These are phyloP conservation scores for Ciona savignyi DNA, from an alignment of 23 tunicate species.

Conservation along the genomic window DNA sequence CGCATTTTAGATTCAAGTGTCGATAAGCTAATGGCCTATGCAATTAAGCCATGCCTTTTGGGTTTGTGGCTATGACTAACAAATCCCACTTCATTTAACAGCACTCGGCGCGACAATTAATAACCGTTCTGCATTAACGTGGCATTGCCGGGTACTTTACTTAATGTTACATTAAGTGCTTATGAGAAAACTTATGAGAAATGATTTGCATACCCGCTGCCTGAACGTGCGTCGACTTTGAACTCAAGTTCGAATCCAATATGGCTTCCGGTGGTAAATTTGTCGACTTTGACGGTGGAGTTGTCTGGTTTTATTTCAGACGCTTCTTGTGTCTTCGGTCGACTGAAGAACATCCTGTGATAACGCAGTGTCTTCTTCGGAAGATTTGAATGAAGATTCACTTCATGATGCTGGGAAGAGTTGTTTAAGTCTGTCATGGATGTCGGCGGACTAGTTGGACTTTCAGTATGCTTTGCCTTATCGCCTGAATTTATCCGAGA, in stretches of 20 bases:
- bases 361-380: slow-evolving; percentile 45
- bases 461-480: neutral
- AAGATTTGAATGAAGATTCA: slow-evolving; percentile 34
- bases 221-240: slow-evolving; percentile 46
- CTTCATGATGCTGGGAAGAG: no score
- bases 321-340: neutral
- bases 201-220: slow-evolving; percentile 64
- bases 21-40: neutral
- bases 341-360: neutral
- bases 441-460: neutral
- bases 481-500: slow-evolving; percentile 29
- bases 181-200: neutral
- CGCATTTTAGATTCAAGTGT: neutral
- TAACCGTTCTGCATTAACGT: no score
- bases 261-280: slow-evolving; percentile 28
- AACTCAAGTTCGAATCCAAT: slow-evolving; percentile 89
- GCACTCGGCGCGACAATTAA: no score
- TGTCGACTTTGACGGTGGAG: slow-evolving; percentile 14
- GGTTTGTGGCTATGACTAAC: neutral
- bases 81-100: no score
- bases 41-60: neutral
- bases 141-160: no score
- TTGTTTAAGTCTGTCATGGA: no score
- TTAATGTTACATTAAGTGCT: no score
- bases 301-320: neutral